Percentiles rank a stretch among this genome's conserved stretches.
These are phyloP conservation scores for Harlomillsia oculata DNA, from an alignment of 1,140 invertebrate genomes.

Conservation along the genomic window DNA sequence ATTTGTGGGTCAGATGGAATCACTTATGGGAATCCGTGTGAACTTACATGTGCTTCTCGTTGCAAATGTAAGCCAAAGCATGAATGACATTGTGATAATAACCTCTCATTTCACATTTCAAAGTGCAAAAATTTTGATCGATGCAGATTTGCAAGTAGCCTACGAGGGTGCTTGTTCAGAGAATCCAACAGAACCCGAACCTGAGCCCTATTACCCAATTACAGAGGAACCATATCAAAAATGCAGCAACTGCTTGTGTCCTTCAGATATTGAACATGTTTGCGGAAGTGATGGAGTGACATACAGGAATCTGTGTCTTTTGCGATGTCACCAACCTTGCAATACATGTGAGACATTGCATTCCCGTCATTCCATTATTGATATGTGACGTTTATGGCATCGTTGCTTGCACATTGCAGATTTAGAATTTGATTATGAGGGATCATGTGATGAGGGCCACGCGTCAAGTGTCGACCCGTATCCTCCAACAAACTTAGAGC, in stretches of 20 bases:
- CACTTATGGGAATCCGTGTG: conserved; percentile 1
- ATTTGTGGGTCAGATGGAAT: background rate
- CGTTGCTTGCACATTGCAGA: background rate
- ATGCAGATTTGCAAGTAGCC: background rate
- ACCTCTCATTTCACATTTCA: background rate
- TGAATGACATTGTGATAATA: background rate
- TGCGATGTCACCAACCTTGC: background rate
- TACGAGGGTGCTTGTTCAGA: background rate
- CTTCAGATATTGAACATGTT: background rate
- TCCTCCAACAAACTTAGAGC: no score
- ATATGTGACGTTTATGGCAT: background rate
- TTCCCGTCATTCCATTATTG: background rate
- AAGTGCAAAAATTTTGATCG: background rate
- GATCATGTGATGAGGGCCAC: background rate
- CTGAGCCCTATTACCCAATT: no score
- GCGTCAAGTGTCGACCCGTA: no score
- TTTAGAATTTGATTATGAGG: background rate
- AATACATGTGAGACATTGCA: background rate
- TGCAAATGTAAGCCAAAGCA: no score
- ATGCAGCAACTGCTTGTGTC: background rate
- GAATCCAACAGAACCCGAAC: background rate
- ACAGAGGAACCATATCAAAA: no score
- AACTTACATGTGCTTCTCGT: no score
- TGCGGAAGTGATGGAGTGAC: background rate
- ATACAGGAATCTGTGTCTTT: background rate